phyloP scores from a whole-genome alignment of 2,797 vertebrate genomes.

The Nyctalus aviator region DNA sequence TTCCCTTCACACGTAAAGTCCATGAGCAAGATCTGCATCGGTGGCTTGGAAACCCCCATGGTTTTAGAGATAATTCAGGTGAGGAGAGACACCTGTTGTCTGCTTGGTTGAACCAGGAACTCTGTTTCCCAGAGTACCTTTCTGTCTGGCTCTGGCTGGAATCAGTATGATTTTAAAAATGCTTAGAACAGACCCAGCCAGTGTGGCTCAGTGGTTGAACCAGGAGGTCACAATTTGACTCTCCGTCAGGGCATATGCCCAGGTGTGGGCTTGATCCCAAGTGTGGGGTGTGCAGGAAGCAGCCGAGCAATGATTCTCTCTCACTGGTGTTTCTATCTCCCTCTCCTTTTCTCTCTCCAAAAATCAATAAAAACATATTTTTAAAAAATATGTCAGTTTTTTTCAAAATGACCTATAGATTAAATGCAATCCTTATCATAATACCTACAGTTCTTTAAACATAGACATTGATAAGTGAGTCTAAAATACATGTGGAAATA shows the following conservation, averaged over 20 bases:
- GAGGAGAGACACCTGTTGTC: background rate
- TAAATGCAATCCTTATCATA: background rate
- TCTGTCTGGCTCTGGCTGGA: background rate
- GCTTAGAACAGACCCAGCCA: background rate
- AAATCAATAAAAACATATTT: too few species aligned
- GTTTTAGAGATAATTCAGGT: background rate
- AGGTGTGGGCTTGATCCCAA: too few species aligned
- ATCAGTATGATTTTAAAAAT: background rate
- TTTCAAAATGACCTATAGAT: background rate
- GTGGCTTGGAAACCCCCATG: background rate
- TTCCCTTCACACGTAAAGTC: background rate
- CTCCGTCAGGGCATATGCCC: too few species aligned
- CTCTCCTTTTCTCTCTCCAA: too few species aligned
- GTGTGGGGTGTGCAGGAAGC: too few species aligned
- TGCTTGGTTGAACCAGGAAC: background rate
- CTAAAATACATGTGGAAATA: background rate
- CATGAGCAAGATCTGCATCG: background rate
- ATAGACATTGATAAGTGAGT: background rate
- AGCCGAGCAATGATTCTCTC: too few species aligned
- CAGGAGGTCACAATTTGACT: too few species aligned
- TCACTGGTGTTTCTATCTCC: too few species aligned
- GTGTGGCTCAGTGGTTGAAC: too few species aligned
- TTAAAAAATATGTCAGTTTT: background rate
- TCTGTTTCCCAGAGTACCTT: background rate
- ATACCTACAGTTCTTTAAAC: background rate